Evolutionary conservation across 2,888 invertebrate genomes (phyloP).

Genomic region (Chymomyza amoena): DNA sequence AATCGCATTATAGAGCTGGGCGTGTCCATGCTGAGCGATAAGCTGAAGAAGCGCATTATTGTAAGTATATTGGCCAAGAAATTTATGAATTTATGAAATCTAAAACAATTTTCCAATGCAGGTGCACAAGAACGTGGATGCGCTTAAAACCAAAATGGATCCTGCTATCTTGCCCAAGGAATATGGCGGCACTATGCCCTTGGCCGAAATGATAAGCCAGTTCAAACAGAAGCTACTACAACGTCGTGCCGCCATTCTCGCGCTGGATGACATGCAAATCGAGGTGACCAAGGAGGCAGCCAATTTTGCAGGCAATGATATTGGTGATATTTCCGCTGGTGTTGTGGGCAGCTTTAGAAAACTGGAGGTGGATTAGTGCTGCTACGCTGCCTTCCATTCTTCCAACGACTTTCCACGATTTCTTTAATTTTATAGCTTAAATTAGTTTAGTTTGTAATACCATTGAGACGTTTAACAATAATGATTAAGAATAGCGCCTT

Average conservation of each 20-base stretch:
- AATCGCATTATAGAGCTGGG: slow-evolving; percentile 90
- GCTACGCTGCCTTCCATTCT: not conserved
- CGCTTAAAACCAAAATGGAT: slow-evolving; percentile 86
- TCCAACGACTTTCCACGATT: not conserved
- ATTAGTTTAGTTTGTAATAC: slow-evolving; percentile 62
- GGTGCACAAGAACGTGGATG: slow-evolving; percentile 86
- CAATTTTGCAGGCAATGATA: slow-evolving; percentile 82
- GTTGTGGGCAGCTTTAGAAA: slow-evolving; percentile 91
- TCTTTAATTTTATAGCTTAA: slow-evolving; percentile 29
- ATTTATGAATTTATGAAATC: not conserved
- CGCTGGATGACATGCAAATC: slow-evolving; percentile 87
- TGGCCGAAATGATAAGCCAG: slow-evolving; percentile 89
- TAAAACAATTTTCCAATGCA: slow-evolving; percentile 20
- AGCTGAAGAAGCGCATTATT: slow-evolving; percentile 88
- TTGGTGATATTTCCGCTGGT: slow-evolving; percentile 85
- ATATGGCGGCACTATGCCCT: slow-evolving; percentile 91
- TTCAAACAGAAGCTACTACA: slow-evolving; percentile 84
- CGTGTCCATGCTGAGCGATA: slow-evolving; percentile 89
- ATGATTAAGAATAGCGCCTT: slow-evolving; percentile 15
- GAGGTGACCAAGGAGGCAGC: slow-evolving; percentile 81
- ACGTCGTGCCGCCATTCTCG: slow-evolving; percentile 83
- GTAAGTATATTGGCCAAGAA: slow-evolving; percentile 80
- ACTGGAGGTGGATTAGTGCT: slow-evolving; percentile 86
- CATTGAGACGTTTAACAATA: slow-evolving; percentile 66
- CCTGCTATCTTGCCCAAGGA: slow-evolving; percentile 90